Evolutionary conservation across 2,113 vertebrate species (phyloP), one percentile per base, ranked within the genome.

Genomic region (Colinus virginianus): DNA sequence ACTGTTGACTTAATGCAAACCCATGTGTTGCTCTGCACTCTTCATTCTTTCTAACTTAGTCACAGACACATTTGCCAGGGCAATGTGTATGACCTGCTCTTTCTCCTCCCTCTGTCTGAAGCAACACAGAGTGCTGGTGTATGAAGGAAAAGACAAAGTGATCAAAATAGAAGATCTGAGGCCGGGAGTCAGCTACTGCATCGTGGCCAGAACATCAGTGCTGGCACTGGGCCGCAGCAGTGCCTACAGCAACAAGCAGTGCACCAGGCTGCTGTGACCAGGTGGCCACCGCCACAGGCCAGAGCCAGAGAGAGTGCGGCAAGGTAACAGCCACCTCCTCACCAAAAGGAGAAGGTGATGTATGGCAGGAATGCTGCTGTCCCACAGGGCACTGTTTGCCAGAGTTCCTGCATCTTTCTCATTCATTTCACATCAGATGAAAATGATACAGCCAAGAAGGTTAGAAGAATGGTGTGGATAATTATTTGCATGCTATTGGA

Each of bases 131-230:
- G 53, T 38, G 58, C 87, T 93, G 79, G 88, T 95, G 3, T 97
- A 98, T 2, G 97, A 98, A 96, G 97, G 97, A 46, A 53, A 84
- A 55, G 66, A 76, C 11, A 97, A 94, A 45, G 11, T 91, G 34
- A 63, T 97, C 71, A 68, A 95, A 94, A 90, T 97, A 62, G 46
- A 94, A 95, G 78, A 82, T 42, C 32, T 97, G 80, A 80, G 58
- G 38, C 82, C 78, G 4, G 88, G 46, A 55, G 59, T 95, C 58
- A 86, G 83, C 55, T 97, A 96, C 90, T 98, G 97, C 28, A 0
- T 97, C 1, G 13, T 75, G 61, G 97, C 97, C 21, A 96, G 96
- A 78, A 86, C 51, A 0, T 97, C 96, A 0, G 18, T 91, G 69
- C 96, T 94, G 1, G 2, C 30, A 43, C 78, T 98, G 72, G 93